phyloP scores from a whole-genome alignment of 2,113 vertebrate genomes.

The Rhodinocichla rosea region DNA sequence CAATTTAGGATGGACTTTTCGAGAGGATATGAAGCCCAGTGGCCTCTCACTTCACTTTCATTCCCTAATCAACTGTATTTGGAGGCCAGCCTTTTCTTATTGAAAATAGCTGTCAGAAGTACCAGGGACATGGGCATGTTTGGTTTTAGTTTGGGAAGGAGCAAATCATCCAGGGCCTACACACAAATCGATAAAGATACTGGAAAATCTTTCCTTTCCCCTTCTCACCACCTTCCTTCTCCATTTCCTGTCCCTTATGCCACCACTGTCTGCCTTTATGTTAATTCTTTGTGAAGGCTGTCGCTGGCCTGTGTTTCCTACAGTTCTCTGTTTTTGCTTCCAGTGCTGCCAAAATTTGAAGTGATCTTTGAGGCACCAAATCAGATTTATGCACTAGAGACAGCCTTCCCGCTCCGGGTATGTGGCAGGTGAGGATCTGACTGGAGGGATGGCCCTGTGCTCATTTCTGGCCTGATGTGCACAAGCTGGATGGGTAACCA shows the following conservation, averaged over 20 bases:
- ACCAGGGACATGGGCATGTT: background rate
- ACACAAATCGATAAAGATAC: background rate
- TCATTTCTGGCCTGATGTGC: background rate
- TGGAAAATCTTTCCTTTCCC: background rate
- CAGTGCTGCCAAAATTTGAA: conserved; percentile 56
- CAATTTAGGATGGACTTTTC: background rate
- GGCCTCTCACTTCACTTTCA: background rate
- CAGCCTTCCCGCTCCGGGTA: background rate
- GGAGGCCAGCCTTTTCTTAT: background rate
- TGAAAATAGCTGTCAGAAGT: background rate
- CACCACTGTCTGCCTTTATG: background rate
- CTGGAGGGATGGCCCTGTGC: background rate
- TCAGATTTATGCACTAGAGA: conserved; percentile 18
- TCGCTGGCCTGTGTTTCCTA: background rate
- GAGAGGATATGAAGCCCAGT: background rate
- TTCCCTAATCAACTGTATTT: background rate
- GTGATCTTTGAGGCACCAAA: background rate
- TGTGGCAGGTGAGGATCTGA: conserved; percentile 57
- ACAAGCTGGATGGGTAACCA: background rate
- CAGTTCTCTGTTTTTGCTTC: background rate
- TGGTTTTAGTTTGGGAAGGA: background rate
- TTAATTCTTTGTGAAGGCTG: background rate
- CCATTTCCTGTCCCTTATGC: background rate
- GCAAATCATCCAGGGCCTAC: background rate
- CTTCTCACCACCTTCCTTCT: background rate